phyloP scores from a whole-genome alignment of 2,797 vertebrate species.

The Peromyscus nudipes region DNA sequence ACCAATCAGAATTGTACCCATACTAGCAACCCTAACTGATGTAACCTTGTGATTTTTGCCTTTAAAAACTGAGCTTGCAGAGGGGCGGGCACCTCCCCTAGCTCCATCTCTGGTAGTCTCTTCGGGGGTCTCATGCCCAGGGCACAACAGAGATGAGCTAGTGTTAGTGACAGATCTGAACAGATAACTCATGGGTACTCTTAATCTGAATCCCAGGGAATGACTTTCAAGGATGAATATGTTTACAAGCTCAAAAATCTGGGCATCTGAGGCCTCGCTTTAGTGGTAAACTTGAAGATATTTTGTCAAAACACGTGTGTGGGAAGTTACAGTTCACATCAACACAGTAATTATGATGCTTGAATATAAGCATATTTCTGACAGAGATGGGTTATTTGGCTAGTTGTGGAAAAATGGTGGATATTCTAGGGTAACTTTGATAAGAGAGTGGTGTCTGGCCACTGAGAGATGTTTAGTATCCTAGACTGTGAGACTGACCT shows the following conservation, averaged over 20 bases:
- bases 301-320: background rate
- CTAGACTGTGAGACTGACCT: background rate
- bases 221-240: background rate
- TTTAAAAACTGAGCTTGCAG: too few relatives aligned
- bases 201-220: background rate
- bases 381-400: background rate
- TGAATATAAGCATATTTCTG: background rate
- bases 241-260: background rate
- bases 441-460: background rate
- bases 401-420: background rate
- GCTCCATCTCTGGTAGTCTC: too few relatives aligned
- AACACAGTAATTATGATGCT: background rate
- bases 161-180: background rate
- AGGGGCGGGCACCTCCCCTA: too few relatives aligned
- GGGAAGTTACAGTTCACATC: background rate
- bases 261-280: background rate
- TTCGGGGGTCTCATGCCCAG: too few relatives aligned
- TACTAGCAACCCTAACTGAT: too few relatives aligned
- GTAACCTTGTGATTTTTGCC: too few relatives aligned
- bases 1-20: too few relatives aligned
- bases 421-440: too few relatives aligned
- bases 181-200: background rate
- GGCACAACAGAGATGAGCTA: background rate
- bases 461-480: background rate
- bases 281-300: background rate